Evolutionary conservation across 2,797 vertebrate species (phyloP), one percentile per base, ranked within the genome.

Genomic region (Bradypus variegatus): DNA sequence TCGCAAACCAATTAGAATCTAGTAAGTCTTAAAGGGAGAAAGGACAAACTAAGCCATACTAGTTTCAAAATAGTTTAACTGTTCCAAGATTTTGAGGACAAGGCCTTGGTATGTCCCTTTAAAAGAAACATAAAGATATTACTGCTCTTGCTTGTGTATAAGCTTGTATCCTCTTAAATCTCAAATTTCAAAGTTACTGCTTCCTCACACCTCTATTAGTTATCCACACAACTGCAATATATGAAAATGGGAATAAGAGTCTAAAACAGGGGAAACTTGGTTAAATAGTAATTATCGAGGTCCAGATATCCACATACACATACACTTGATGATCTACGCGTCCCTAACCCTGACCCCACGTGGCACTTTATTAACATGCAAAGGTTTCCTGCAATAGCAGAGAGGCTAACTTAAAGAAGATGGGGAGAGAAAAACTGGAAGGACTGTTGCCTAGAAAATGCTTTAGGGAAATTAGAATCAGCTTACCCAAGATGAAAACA

Each of bases 1-100:
- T 89, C 73, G 53, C 60, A 67, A 89, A 81, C 38, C 80, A 81
- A 90, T 91, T 86, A 92, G n/a, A 84, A 72, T 88, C 58, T n/a
- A 89, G 84, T 62, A 53, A n/a, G 65, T 78, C 90, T 78, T 85
- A 41, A 86, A 93, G 53, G 36, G 38, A 70, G 60, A 85, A 91
- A 86, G 55, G 78, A 92, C 87, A 93, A 91, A 92, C 53, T 36
- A 62, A 94, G 89, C 81, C 53, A 85, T 1, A 82, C 8, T 72
- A 58, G 48, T 33, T 91, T 78, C 75, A 87, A 64, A n/a, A 81
- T 60, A 86, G 36, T 91, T 91, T 86, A 91, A 91, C 62, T 88
- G 38, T 81, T 89, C 78, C 70, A 88, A 86, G 48, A 93, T 50
- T 79, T 75, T 76, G 50, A 94, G 60, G 70, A 85, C 12, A 58